These are phyloP conservation scores for Fragum sueziense DNA, from an alignment of 2,888 invertebrate genomes.

Conservation along the genomic window DNA sequence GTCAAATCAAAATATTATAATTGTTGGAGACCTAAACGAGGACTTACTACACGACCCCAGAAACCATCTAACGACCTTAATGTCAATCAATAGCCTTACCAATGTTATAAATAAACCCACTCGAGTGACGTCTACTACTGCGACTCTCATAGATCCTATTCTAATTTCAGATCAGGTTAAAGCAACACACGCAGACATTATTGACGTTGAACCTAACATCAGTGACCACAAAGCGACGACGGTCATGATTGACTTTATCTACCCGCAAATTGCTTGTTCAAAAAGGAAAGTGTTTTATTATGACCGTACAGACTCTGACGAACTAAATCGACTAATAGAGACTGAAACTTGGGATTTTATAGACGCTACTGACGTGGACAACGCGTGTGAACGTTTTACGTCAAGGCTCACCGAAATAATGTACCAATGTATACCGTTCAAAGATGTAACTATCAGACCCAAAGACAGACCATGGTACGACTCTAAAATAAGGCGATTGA, in stretches of 20 bases:
- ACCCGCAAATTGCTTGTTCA: neutral
- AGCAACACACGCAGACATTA: neutral
- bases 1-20: neutral
- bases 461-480: conserved; percentile 36
- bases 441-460: conserved; percentile 29
- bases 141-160: conserved; percentile 10
- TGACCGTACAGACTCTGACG: neutral
- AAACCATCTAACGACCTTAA: neutral
- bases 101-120: conserved; percentile 6
- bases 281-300: neutral
- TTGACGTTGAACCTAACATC: neutral
- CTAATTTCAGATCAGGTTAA: neutral
- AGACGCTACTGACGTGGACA: neutral
- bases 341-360: neutral
- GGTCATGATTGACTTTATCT: neutral
- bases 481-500: conserved; percentile 16
- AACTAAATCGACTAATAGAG: neutral
- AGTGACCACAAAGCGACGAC: conserved; percentile 20
- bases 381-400: neutral
- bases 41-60: neutral
- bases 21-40: conserved; percentile 12
- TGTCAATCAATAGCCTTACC: neutral
- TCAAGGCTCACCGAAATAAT: conserved; percentile 12
- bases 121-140: neutral
- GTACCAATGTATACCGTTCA: conserved; percentile 27